Evolutionary conservation across 1,140 invertebrate species (phyloP), one percentile per base, ranked within the genome.

Genomic region (Panagrolaimus sp.): DNA sequence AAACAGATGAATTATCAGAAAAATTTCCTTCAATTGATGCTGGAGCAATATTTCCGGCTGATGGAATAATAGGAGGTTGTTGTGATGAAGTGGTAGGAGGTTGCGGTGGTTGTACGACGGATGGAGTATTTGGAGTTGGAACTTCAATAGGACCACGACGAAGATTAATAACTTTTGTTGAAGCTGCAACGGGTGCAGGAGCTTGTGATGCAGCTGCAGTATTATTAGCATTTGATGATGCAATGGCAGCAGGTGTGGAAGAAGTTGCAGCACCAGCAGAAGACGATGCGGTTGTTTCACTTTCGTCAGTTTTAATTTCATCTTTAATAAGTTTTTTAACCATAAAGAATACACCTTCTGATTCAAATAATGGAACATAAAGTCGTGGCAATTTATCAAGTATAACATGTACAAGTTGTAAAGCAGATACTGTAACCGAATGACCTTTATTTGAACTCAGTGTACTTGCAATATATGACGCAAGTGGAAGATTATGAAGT

Each of bases 321-420:
- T 20, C 9, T 27, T 57, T 16, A 5, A 20, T 20, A 11, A 57
- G 51, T 16, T 25, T 20, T 27, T 57, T 13, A 9, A 57, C 27
- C 51, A 57, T 57, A 27, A 25, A 27, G 51, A 57, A 57, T 9
- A 57, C 51, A 71, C 78, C 78, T 72, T 80, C 80, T 11, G 76
- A 65, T 51, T 81, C 72, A 65, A 80, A 81, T 20, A 80, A 31
- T 7, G 78, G 78, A 31, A 74, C 65, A 65, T 82, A 80, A 0
- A 80, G 31, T 47, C 74, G 66, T 9, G 78, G 79, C 45, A 82
- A 44, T 48, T 80, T 80, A 44, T 80, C 80, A 9, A 82, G 66
- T 13, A 80, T 62, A 5, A 75, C 53, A 48, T 75, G 72, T 5
- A 78, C 74, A 44, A 80, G 44, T 61, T 80, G 80, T 45, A 80